A percentile compares a stretch with the other conserved stretches of the same genome.
Conservation (phyloP, 2,113 vertebrate genomes). For the Onychostruthus taczanowskii region DNA sequence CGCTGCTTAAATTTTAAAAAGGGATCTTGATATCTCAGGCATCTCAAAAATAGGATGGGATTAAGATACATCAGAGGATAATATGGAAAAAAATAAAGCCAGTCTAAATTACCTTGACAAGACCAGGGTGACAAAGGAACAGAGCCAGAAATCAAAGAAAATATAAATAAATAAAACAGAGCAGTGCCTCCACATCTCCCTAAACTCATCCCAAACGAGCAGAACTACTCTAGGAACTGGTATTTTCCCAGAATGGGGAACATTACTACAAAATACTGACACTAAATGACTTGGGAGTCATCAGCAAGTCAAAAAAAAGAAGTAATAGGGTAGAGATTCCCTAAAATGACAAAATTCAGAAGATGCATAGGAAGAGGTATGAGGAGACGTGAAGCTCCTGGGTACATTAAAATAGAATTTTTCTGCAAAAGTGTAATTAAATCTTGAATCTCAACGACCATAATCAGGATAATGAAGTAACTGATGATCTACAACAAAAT, state of each 20-base stretch:
- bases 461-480: neutral
- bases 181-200: neutral
- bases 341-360: neutral
- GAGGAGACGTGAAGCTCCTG: neutral
- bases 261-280: neutral
- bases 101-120: neutral
- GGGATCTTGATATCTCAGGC: neutral
- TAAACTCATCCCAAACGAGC: neutral
- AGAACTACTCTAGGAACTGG: fast-evolving
- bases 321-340: fast-evolving
- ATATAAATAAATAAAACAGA: neutral
- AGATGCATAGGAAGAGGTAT: neutral
- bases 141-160: neutral
- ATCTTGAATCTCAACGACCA: neutral
- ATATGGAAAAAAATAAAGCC: fast-evolving
- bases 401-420: fast-evolving
- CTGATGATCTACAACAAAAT: neutral
- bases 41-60: neutral
- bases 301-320: neutral
- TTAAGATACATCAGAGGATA: neutral
- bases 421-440: neutral
- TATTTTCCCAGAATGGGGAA: neutral
- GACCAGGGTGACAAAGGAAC: neutral
- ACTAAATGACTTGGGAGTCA: neutral
- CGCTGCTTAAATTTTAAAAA: neutral